phyloP scores from a whole-genome alignment of 2,113 vertebrate species.

The Cyphomyrus discorhynchus region DNA sequence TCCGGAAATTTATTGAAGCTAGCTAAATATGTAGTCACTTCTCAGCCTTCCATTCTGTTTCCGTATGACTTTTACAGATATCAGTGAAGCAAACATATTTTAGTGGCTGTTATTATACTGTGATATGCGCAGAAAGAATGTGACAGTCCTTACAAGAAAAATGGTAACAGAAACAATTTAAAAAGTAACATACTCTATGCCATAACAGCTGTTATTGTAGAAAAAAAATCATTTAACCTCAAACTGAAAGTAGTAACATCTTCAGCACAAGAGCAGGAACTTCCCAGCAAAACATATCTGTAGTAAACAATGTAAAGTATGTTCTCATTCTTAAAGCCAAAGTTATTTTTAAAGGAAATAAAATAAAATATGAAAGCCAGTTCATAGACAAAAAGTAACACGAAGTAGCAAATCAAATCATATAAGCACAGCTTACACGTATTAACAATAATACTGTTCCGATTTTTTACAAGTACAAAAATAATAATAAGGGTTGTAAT shows the following conservation, averaged over 20 bases:
- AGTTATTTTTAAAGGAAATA: slow-evolving; percentile 39
- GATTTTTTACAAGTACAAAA: slow-evolving; percentile 53
- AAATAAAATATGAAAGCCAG: slow-evolving; percentile 65
- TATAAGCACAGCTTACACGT: slow-evolving; percentile 82
- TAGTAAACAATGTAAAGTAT: slow-evolving; percentile 36
- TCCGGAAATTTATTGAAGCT: slow-evolving; percentile 25
- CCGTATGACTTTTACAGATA: slow-evolving; percentile 36
- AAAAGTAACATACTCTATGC: background rate
- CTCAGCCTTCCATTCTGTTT: background rate
- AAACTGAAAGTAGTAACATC: slow-evolving; percentile 55
- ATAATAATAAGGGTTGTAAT: slow-evolving; percentile 42
- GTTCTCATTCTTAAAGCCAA: slow-evolving; percentile 45
- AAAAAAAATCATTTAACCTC: background rate
- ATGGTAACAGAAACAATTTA: background rate
- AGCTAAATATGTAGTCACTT: slow-evolving; percentile 9
- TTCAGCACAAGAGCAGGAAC: slow-evolving; percentile 59
- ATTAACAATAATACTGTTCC: slow-evolving; percentile 61
- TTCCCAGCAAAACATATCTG: slow-evolving; percentile 49
- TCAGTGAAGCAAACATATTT: slow-evolving; percentile 14
- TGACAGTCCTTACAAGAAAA: background rate
- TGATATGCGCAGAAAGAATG: slow-evolving; percentile 15
- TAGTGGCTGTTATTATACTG: slow-evolving; percentile 47
- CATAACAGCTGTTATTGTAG: background rate
- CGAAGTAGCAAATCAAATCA: slow-evolving; percentile 53
- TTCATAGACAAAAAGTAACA: slow-evolving; percentile 60